Evolutionary conservation across 2,113 vertebrate genomes (phyloP).

Genomic region (Cinclus mexicanus): DNA sequence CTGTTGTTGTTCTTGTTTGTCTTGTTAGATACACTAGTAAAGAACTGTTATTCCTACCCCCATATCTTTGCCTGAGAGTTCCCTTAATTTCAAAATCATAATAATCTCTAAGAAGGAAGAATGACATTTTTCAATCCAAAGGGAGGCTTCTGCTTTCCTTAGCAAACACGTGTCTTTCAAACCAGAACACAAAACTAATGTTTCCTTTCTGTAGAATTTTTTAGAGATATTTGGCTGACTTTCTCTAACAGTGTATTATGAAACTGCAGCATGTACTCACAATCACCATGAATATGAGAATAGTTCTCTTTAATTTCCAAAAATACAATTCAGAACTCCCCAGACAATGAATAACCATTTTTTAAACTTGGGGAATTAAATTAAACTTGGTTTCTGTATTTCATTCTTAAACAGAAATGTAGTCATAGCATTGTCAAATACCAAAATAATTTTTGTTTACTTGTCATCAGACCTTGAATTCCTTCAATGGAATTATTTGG

Average conservation of each 20-base stretch:
- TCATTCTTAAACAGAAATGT: not conserved
- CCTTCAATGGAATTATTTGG: not conserved
- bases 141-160: too few species aligned
- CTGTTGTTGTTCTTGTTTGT: too few species aligned
- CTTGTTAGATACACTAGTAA: too few species aligned
- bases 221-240: not conserved
- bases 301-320: not conserved
- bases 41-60: too few species aligned
- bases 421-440: not conserved
- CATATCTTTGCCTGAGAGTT: too few species aligned
- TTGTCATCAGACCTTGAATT: not conserved
- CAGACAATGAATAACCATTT: not conserved
- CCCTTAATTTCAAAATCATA: too few species aligned
- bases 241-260: not conserved
- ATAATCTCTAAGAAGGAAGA: too few species aligned
- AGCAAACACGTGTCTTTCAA: too few species aligned
- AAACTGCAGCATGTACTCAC: not conserved
- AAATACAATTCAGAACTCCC: not conserved
- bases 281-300: not conserved
- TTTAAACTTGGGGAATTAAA: not conserved
- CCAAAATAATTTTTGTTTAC: not conserved
- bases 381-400: not conserved
- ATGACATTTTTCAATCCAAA: too few species aligned
- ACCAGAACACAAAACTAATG: not conserved
- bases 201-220: not conserved